Percentiles rank a stretch among this genome's conserved stretches.
phyloP scores from a whole-genome alignment of 2,797 vertebrate genomes.

The Sciurus carolinensis region DNA sequence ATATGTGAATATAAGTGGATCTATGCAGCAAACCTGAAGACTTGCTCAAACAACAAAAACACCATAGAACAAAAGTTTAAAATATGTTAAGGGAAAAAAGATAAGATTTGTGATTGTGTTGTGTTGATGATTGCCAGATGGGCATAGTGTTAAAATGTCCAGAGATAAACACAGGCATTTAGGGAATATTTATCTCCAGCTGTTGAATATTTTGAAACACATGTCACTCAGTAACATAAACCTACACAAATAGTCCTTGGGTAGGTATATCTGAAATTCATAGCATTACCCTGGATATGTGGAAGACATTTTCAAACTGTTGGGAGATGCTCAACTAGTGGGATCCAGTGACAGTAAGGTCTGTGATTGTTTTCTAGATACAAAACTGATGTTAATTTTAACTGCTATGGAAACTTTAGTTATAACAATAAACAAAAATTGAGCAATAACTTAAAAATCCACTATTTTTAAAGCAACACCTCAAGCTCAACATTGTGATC shows the following conservation, averaged over 20 bases:
- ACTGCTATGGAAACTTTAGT: background rate
- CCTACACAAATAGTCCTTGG: background rate
- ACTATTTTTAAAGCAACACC: background rate
- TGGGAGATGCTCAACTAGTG: background rate
- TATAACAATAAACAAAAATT: background rate
- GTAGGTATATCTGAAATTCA: background rate
- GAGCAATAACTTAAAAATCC: background rate
- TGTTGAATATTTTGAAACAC: background rate
- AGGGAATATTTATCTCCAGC: background rate
- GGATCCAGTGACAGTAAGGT: background rate
- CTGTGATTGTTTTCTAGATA: background rate
- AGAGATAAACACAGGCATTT: background rate
- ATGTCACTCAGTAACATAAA: background rate
- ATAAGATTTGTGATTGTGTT: background rate
- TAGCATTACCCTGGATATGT: background rate
- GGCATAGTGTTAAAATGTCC: background rate
- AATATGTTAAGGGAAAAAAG: background rate
- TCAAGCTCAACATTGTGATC: background rate
- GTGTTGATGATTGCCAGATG: background rate
- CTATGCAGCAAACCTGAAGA: background rate
- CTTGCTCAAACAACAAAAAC: background rate
- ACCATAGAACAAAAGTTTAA: background rate
- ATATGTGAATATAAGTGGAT: background rate
- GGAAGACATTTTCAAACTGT: background rate
- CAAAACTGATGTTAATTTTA: background rate